A percentile compares a stretch with the other conserved stretches of the same genome.
These are phyloP conservation scores for Zeus faber DNA, from an alignment of 2,113 vertebrate genomes.

Conservation along the genomic window DNA sequence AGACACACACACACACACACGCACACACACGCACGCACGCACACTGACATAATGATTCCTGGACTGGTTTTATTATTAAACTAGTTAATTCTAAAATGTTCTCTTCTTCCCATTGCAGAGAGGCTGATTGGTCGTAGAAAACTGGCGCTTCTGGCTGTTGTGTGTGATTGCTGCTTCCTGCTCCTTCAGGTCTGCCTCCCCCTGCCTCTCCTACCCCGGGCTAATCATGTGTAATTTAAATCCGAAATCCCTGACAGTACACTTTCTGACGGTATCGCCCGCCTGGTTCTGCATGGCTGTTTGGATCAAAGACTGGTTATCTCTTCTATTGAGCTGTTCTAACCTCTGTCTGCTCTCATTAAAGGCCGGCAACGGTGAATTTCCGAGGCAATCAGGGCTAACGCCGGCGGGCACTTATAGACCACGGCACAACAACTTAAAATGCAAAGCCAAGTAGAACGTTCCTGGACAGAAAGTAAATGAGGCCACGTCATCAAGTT, in stretches of 20 bases:
- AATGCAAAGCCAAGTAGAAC: constrained; percentile 66
- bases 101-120: no score
- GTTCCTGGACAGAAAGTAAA: constrained; percentile 48
- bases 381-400: constrained; percentile 84
- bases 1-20: constrained; percentile 26
- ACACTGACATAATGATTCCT: constrained; percentile 26
- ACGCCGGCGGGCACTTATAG: constrained; percentile 70
- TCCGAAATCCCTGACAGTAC: constrained; percentile 85
- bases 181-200: constrained; percentile 53
- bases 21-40: constrained; percentile 33
- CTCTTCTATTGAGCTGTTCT: constrained; percentile 91
- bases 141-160: no score
- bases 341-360: constrained; percentile 94
- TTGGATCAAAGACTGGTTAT: constrained; percentile 92
- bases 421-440: constrained; percentile 64
- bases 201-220: constrained; percentile 37
- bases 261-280: constrained; percentile 76
- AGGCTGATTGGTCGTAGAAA: no score
- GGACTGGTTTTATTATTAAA: constrained; percentile 17
- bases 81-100: constrained; percentile 14
- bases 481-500: no score
- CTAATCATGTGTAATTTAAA: constrained; percentile 79
- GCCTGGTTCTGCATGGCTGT: constrained; percentile 83
- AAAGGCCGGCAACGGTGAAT: constrained; percentile 76
- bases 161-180: no score